These are phyloP conservation scores for Saccostrea glomerata DNA, from an alignment of 1,140 invertebrate species.

Conservation along the genomic window DNA sequence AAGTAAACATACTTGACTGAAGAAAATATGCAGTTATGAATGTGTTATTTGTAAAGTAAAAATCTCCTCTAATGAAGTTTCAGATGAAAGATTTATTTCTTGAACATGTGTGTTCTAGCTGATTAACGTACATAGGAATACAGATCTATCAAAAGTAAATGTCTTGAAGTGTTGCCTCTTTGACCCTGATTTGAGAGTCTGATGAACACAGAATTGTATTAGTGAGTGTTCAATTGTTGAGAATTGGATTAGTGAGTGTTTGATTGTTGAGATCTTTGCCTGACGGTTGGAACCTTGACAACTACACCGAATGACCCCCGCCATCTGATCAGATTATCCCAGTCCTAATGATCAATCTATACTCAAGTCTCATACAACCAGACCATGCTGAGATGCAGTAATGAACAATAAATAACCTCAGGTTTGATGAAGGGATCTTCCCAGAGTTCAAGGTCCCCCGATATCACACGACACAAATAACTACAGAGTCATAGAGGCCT, in stretches of 20 bases:
- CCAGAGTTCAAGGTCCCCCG: background rate
- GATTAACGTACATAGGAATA: background rate
- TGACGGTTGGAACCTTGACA: background rate
- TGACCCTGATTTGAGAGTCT: background rate
- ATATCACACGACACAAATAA: background rate
- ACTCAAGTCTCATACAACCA: background rate
- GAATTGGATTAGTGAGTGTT: background rate
- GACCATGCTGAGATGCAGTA: background rate
- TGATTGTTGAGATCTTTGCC: background rate
- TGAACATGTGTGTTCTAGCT: no score
- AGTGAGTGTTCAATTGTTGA: background rate
- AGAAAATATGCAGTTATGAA: no score
- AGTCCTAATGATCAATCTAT: background rate
- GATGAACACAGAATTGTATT: background rate
- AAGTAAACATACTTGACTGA: no score
- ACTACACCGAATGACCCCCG: background rate
- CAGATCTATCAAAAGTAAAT: background rate
- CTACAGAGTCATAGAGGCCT: background rate
- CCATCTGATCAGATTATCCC: background rate
- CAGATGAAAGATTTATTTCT: no score
- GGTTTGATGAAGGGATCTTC: background rate
- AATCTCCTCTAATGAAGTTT: no score
- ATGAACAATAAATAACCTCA: slow-evolving; percentile 9
- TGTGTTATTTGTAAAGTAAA: no score
- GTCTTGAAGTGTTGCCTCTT: no score